These are phyloP conservation scores for Ichneumoninae sp. DNA, from an alignment of 2,888 invertebrate species.

Conservation along the genomic window DNA sequence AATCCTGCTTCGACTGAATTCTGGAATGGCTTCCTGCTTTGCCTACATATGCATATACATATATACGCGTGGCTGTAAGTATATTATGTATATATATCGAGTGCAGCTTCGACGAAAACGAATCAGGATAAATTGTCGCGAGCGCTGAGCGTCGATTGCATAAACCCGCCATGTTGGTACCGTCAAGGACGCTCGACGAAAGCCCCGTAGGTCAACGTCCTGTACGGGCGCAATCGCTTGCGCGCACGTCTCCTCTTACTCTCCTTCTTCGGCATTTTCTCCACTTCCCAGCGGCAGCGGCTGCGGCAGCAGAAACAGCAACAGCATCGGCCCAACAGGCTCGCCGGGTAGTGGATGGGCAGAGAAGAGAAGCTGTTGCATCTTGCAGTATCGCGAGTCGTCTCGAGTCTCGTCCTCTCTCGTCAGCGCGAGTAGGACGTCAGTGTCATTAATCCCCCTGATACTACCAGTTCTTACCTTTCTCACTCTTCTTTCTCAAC, in stretches of 20 bases:
- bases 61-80: not conserved
- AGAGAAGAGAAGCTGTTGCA: conserved; percentile 33
- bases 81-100: not conserved
- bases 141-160: conserved; percentile 74
- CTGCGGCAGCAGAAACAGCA: conserved; percentile 44
- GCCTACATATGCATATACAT: not conserved
- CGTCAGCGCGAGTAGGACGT: conserved; percentile 78
- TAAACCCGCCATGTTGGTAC: conserved; percentile 80
- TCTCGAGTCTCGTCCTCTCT: conserved; percentile 59
- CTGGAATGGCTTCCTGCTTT: not conserved
- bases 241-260: conserved; percentile 63
- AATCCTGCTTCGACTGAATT: conserved; percentile 44
- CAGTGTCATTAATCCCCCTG: conserved; percentile 80
- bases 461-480: conserved; percentile 73
- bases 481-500: conserved; percentile 69
- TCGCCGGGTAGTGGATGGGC: conserved; percentile 8
- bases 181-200: conserved; percentile 82
- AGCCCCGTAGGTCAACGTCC: conserved; percentile 80
- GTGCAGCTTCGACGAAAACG: conserved; percentile 49
- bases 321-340: conserved; percentile 19
- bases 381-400: conserved; percentile 55
- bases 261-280: conserved; percentile 70
- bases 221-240: conserved; percentile 64
- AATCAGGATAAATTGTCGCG: conserved; percentile 73
- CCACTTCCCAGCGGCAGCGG: conserved; percentile 57